Evolutionary conservation across 2,113 vertebrate genomes (phyloP).

Genomic region (Xiphorhynchus elegans): DNA sequence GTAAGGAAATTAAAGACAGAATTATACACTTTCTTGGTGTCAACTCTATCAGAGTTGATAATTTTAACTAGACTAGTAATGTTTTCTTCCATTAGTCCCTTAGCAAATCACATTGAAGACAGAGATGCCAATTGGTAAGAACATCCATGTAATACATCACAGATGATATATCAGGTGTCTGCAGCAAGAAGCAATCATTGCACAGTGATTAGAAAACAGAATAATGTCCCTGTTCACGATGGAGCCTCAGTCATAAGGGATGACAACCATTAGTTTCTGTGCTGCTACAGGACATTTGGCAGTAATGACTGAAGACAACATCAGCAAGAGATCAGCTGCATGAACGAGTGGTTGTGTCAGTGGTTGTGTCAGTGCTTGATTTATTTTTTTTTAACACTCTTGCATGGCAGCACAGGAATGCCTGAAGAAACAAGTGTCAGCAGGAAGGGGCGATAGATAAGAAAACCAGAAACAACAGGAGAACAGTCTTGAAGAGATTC

Average conservation of each 20-base stretch:
- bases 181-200: not conserved
- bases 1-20: not conserved
- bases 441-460: not conserved
- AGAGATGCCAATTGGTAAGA: not conserved
- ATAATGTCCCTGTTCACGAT: not conserved
- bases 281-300: not conserved
- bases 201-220: constrained; percentile 2
- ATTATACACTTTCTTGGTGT: not conserved
- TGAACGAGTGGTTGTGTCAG: not conserved
- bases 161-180: not conserved
- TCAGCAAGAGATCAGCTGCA: not conserved
- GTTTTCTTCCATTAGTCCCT: not conserved
- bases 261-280: not conserved
- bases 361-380: not conserved
- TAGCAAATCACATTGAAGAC: not conserved
- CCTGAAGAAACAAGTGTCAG: not conserved
- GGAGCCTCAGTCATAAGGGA: not conserved
- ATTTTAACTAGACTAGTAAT: not conserved
- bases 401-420: not conserved
- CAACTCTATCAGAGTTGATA: not conserved
- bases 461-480: not conserved
- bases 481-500: not conserved
- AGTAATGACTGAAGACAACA: not conserved
- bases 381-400: not conserved
- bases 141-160: not conserved